A percentile compares a stretch with the other conserved stretches of the same genome.
phyloP scores from a whole-genome alignment of 1,140 invertebrate species.

The Brevipalpus yothersi region DNA sequence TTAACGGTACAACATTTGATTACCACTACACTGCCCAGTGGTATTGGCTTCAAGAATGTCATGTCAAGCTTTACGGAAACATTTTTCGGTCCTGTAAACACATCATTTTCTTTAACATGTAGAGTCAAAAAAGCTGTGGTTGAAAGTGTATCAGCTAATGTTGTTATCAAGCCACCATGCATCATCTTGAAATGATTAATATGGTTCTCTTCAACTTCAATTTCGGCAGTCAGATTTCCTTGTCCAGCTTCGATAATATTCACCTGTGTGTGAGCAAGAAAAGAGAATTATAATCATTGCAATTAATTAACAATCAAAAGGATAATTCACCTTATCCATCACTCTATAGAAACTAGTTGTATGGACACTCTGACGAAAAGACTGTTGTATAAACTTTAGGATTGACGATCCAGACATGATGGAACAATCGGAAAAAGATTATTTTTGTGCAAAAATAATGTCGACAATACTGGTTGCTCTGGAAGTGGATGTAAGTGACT shows the following conservation, averaged over 20 bases:
- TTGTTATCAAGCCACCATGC: conserved; percentile 58
- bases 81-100: conserved; percentile 31
- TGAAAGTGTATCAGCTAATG: conserved; percentile 57
- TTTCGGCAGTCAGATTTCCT: conserved; percentile 28
- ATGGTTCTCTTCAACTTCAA: conserved; percentile 42
- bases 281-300: too few species aligned
- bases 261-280: too few species aligned
- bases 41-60: conserved; percentile 41
- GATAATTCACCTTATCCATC: too few species aligned
- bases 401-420: too few species aligned
- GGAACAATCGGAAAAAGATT: too few species aligned
- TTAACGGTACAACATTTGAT: conserved; percentile 53
- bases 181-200: conserved; percentile 42
- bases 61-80: conserved; percentile 47
- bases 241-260: neutral
- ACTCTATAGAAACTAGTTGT: too few species aligned
- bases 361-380: too few species aligned
- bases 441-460: too few species aligned
- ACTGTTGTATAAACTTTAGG: too few species aligned
- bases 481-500: too few species aligned
- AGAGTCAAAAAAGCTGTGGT: conserved; percentile 41
- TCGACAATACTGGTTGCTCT: too few species aligned
- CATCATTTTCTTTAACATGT: neutral
- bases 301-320: too few species aligned
- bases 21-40: conserved; percentile 43